Base-by-base conservation (phyloP, 2,888 invertebrate species). In the Lottia gigantea region DNA sequence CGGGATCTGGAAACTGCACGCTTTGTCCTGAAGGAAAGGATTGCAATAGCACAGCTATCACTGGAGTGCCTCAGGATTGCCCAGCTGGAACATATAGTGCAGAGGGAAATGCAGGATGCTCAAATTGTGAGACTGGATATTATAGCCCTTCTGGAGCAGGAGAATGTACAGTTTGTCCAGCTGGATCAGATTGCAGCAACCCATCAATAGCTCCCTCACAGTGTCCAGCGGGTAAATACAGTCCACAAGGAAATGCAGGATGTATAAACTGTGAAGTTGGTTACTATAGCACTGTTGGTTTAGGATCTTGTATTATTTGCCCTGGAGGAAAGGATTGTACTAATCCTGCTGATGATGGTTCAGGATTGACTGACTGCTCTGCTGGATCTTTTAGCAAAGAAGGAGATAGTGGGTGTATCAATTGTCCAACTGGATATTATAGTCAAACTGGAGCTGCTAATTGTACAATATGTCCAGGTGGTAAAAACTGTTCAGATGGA, bases 321-420 rank as follows among this genome's bases (percentile, higher is more conserved):
- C 72, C 70, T 1, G 71, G 73, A 46, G 76, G 75, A 16, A 78
- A 71, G 15, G 69, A 76, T 61, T 79, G 79, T 68, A 70, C 73
- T 19, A 49, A 72, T 64, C 68, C 72, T 23, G 70, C 65, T 8
- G 45, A 64, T n/a, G 64, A 55, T 40, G 26, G 40, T 15, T 16
- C 66, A 3, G 68, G 64, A 63, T 49, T 64, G 7, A 25, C 31
- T 23, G 64, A 64, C 68, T 68, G 63, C 16, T 70, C 71, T 16
- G 78, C 78, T 2, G 84, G 85, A 7, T 81, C 74, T 46, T 85
- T 74, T 72, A 85, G 86, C 70, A 68, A 71, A 40, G 77, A 71
- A 61, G 86, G 84, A 4, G 80, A 83, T 40, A 64, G 74, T 49
- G 64, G 55, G 7, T 87, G 87, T 73, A 75, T 70, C 40, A 77